Percentiles rank a stretch among this genome's conserved stretches.
phyloP scores from a whole-genome alignment of 2,113 vertebrate genomes.

The Colistium nudipinnis region DNA sequence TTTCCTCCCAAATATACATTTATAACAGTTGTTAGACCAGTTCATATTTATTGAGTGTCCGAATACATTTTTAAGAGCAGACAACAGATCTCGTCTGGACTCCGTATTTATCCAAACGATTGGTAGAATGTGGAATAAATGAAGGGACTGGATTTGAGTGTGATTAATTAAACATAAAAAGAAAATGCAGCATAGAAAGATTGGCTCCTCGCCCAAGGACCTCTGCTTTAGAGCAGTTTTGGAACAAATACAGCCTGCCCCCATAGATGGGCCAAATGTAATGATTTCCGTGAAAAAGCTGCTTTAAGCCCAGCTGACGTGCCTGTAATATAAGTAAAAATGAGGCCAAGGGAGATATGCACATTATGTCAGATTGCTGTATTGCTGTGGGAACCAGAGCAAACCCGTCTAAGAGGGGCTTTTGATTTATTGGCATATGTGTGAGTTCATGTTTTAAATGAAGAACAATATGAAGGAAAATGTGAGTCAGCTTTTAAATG shows the following conservation, averaged over 20 bases:
- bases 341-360: constrained; percentile 29
- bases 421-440: background rate
- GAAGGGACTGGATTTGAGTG: constrained; percentile 34
- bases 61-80: constrained; percentile 14
- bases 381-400: constrained; percentile 12
- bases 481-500: background rate
- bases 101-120: background rate
- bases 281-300: constrained; percentile 71
- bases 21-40: too few species aligned
- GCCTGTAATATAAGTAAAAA: constrained; percentile 66
- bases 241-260: constrained; percentile 67
- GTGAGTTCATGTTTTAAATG: background rate
- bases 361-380: constrained; percentile 50
- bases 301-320: constrained; percentile 71
- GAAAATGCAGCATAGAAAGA: constrained; percentile 64
- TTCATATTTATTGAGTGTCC: too few species aligned
- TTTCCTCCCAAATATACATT: too few species aligned
- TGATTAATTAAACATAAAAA: constrained; percentile 75
- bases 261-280: constrained; percentile 68
- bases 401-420: background rate
- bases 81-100: background rate
- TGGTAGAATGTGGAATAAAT: constrained; percentile 19
- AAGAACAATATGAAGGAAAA: background rate
- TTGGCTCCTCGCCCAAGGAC: constrained; percentile 60
- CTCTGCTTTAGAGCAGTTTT: constrained; percentile 64